Base-by-base conservation (phyloP, 2,797 vertebrate genomes). In the Loriculus beryllinus region DNA sequence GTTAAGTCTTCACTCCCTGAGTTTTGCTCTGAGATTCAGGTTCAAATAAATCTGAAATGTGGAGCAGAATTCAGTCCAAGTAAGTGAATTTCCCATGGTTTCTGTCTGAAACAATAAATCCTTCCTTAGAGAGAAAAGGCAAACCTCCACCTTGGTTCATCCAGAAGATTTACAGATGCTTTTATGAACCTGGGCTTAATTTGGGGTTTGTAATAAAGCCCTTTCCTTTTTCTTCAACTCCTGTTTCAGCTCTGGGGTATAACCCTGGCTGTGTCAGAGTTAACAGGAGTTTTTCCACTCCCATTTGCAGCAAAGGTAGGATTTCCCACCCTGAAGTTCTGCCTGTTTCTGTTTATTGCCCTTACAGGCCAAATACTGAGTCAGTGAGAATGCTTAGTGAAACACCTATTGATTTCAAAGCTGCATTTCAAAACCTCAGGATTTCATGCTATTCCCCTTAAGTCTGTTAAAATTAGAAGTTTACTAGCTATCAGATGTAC, bases 41-140 rank as follows among this genome's bases (percentile, higher is more conserved):
- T 89, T 97, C 70, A 81, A 88, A 86, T 91, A 91, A 87, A 89
- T 91, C 59, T 63, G 89, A 94, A 86, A 86, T 39, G 45, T 75
- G 51, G 69, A 89, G 40, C 54, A 84, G 84, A 83, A 79, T 65
- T 92, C 47, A 39, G 85, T 82, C 92, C 93, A 94, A 96, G 85
- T 51, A 67, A 91, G 31, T 12, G 63, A 93, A 59, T 96, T 95
- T 97, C 92, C 77, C 95, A 91, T 84, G 76, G 49, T 93, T 92
- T 95, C 68, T 91, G 69, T 93, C 91, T 90, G 89, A 93, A 93
- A 84, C 63, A 69, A 79, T 83, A 95, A 93, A 91, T 88, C 49
- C 82, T 90, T 86, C 67, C 54, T 91, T 1, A 0, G 89, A 88
- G 77, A 84, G 45, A 78, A 40, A 86, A 81, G 59, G 59, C 13